Base-by-base conservation (phyloP, 2,797 vertebrate genomes). In the Eospalax fontanierii region DNA sequence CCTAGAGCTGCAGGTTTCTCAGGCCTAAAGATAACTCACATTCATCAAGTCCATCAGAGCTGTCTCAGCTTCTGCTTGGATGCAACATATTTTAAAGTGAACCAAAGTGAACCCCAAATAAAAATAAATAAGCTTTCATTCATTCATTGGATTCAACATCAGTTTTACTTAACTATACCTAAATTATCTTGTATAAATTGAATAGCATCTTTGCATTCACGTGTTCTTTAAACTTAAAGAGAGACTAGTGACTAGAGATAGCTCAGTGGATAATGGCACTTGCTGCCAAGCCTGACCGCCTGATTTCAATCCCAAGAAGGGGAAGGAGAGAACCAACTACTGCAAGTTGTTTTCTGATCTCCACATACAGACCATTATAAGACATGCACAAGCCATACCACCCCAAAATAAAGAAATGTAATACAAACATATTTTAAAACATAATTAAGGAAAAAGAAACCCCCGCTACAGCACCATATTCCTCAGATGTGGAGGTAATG, bases 371-470 rank as follows among this genome's bases (percentile, higher is more conserved):
- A 65, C 15, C 40, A 35, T 84, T 54, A 54, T 54, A 54, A 54
- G 50, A 54, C 50, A 54, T 15, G 14, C 50, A 35, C 43, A 54
- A 26, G 82, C 15, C 40, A 35, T 50, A 22, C 14, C 43, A 84
- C 12, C 43, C 26, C 14, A 40, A 54, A 84, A 54, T 35, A 84
- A 54, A 84, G 26, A 54, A 9, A 11, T 84, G 65, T 68, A 84
- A 84, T 50, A 46, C 43, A 83, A 68, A 19, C 1, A 35, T 70
- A 40, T 33, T 57, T 61, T 10, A 54, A 35, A 35, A 70, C 10
- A 14, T 43, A 75, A 89, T 70, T 24, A 74, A 50, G 78, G 68
- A 93, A 94, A 79, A 59, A 15, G 83, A 50, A 80, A 95, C 74
- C 12, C 38, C 35, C 80, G 11, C 54, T 38, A 50, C 22, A 63